Evolutionary conservation across 2,888 invertebrate species (phyloP), one percentile per base, ranked within the genome.

Genomic region (Caenorhabditis virilis): DNA sequence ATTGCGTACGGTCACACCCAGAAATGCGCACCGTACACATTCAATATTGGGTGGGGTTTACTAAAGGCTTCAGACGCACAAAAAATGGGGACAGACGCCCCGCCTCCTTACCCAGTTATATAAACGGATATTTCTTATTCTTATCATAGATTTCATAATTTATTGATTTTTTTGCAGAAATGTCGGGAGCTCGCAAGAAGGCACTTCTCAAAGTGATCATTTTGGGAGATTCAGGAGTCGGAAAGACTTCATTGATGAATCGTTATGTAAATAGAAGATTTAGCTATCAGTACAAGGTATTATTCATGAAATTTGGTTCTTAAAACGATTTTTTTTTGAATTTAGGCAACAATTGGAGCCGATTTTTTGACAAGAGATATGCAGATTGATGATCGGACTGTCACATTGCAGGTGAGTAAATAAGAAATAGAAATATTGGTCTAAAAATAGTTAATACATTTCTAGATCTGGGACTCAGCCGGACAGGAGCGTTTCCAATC

Each of bases 221-320:
- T 47, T 69, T 76, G 26, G 76, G 76, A n/a, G 82, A 82, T 57
- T 77, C 79, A 5, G 87, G 95, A 78, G 98, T 99, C 67, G 98
- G 98, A 39, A 99, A 99, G 86, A 99, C 98, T 42, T 98, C 97
- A 25, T 87, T 99, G 54, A 98, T 99, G 98, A 99, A 99, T 87
- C 97, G 97, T 86, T 99, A 97, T 88, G 97, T 99, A 79, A 98
- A 95, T 87, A 94, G 95, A 86, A 93, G 97, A 86, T 99, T 99
- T 88, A 94, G 94, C 83, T 97, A 95, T 87, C 97, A 98, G 87
- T 99, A 99, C 88, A 99, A 99, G 63, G 76, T 72, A 22, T 1
- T 43, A n/a, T n/a, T n/a, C n/a, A n/a, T n/a, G n/a, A n/a, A 41
- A 9, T 13, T 20, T 9, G 9, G n/a, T 33, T 47, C 15, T 25